Percentiles rank a stretch among this genome's conserved stretches.
These are phyloP conservation scores for Clarias platycephalus DNA, from an alignment of 2,797 vertebrate genomes.

Conservation along the genomic window DNA sequence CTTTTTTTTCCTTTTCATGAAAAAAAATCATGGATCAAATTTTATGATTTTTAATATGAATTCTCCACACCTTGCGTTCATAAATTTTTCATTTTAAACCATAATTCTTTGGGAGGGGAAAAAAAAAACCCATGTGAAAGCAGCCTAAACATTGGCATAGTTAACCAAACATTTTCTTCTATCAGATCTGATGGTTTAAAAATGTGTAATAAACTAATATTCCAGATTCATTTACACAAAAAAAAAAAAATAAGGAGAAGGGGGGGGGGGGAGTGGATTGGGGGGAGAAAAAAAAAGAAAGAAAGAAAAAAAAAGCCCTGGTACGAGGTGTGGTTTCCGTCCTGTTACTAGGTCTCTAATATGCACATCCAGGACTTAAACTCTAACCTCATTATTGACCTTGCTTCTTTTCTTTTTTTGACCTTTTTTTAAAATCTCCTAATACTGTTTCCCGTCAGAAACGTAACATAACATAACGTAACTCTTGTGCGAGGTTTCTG, in stretches of 20 bases:
- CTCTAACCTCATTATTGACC: background rate
- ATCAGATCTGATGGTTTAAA: too few relatives aligned
- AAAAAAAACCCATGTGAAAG: background rate
- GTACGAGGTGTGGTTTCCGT: background rate
- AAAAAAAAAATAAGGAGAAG: background rate
- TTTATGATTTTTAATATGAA: background rate
- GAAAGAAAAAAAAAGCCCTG: too few relatives aligned
- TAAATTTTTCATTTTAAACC: too few relatives aligned
- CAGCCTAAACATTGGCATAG: background rate
- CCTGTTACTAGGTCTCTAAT: background rate
- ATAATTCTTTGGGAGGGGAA: too few relatives aligned
- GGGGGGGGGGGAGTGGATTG: too few relatives aligned
- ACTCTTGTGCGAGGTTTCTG: background rate
- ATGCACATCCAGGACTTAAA: too few relatives aligned
- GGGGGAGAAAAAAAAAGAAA: too few relatives aligned
- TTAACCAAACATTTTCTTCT: background rate
- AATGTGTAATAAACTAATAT: background rate
- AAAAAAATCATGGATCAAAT: background rate
- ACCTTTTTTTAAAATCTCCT: background rate
- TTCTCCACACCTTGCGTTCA: background rate
- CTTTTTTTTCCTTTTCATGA: background rate
- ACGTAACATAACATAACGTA: too few relatives aligned
- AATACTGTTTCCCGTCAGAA: background rate
- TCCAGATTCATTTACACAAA: background rate
- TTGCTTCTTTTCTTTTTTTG: too few relatives aligned